These are phyloP conservation scores for Dioctria linearis DNA, from an alignment of 2,888 invertebrate genomes.

Conservation along the genomic window DNA sequence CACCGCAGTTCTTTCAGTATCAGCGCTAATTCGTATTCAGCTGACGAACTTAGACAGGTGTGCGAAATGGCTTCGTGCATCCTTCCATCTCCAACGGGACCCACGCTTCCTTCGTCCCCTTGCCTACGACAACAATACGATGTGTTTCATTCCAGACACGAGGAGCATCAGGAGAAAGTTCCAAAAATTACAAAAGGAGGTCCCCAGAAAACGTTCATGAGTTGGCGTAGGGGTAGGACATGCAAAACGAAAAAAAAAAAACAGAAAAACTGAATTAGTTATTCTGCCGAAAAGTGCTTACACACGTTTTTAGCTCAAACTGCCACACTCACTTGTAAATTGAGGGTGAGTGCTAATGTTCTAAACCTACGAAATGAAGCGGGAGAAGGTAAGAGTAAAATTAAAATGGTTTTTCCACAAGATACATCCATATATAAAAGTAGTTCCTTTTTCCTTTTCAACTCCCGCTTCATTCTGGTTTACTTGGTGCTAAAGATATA, in stretches of 20 bases:
- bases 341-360: background rate
- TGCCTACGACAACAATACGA: constrained; percentile 61
- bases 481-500: background rate
- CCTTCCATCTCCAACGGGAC: constrained; percentile 74
- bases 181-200: constrained; percentile 27
- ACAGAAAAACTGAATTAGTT: constrained; percentile 18
- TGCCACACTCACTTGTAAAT: background rate
- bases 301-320: constrained; percentile 22
- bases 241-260: background rate
- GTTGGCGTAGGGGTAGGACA: background rate
- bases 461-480: background rate
- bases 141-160: constrained; percentile 20
- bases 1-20: constrained; percentile 94
- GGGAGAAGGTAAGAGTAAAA: constrained; percentile 34
- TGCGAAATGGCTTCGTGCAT: constrained; percentile 83
- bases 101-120: constrained; percentile 70
- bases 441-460: constrained; percentile 23
- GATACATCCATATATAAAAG: too few species aligned
- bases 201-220: background rate
- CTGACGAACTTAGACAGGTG: constrained; percentile 84
- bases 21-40: constrained; percentile 93
- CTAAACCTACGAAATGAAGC: constrained; percentile 26
- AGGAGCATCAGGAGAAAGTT: background rate
- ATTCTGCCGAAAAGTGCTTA: constrained; percentile 14
- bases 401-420: constrained; percentile 1